These are phyloP conservation scores for Coenobita brevimanus DNA, from an alignment of 1,140 invertebrate genomes.

Conservation along the genomic window DNA sequence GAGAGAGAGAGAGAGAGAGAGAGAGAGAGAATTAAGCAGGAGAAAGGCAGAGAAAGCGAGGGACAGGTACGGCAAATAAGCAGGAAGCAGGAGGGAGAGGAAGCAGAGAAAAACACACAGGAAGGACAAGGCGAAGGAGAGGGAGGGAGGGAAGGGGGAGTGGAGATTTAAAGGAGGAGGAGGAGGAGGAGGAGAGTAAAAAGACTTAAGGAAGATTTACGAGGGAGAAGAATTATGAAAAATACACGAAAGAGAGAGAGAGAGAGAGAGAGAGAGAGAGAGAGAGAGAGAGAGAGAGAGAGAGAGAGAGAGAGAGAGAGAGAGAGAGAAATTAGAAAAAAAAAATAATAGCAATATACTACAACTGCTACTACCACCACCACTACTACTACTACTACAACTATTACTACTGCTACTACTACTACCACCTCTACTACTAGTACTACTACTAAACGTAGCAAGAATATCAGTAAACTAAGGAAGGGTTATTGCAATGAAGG, in stretches of 20 bases:
- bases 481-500: no score
- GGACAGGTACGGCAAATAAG: no score
- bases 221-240: no score
- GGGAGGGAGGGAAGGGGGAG: background rate
- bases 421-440: no score
- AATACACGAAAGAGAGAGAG: background rate
- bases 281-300: background rate
- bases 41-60: no score
- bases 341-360: no score
- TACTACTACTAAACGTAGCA: background rate
- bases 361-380: background rate
- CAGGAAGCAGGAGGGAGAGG: no score
- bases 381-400: background rate
- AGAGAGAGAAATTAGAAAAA: no score
- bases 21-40: background rate
- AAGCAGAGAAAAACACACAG: background rate
- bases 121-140: background rate
- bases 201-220: no score
- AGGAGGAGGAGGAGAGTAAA: background rate
- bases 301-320: constrained; percentile 3
- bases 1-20: constrained; percentile 16
- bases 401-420: background rate
- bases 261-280: background rate
- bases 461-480: no score
- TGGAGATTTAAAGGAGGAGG: background rate